phyloP scores from a whole-genome alignment of 2,797 vertebrate species.

The Argentina silus region DNA sequence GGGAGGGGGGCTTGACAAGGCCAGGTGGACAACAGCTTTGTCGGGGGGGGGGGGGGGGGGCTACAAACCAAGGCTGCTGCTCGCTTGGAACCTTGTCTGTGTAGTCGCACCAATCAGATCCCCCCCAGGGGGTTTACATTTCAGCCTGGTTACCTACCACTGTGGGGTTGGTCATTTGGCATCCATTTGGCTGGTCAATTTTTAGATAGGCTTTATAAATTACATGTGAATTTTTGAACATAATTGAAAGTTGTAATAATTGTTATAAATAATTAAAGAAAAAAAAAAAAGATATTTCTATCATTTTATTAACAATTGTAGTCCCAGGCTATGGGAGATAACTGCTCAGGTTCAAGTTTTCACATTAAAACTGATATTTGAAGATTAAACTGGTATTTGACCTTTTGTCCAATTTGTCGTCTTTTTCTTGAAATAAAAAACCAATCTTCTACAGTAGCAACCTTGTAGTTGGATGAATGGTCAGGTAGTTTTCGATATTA shows the following conservation, averaged over 20 bases:
- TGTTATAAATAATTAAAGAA: conserved; percentile 28
- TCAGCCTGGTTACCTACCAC: conserved; percentile 1
- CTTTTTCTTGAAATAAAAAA: not conserved
- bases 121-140: conserved; percentile 52
- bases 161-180: conserved; percentile 11
- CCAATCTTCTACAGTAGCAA: too few species aligned
- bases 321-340: conserved; percentile 20
- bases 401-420: not conserved
- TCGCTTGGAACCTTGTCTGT: not conserved
- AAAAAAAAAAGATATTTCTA: conserved; percentile 24
- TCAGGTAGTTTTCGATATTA: not conserved
- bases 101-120: conserved; percentile 32
- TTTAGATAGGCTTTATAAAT: conserved; percentile 18
- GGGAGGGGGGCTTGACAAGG: not conserved
- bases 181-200: conserved; percentile 16
- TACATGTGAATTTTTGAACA: conserved; percentile 26
- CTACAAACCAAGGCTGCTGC: not conserved
- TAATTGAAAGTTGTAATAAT: conserved; percentile 14
- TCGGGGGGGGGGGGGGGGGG: not conserved
- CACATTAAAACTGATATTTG: conserved; percentile 47
- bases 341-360: conserved; percentile 50
- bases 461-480: not conserved
- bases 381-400: conserved; percentile 42
- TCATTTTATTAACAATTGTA: conserved; percentile 30
- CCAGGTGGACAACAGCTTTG: not conserved